phyloP scores from a whole-genome alignment of 2,888 invertebrate species.

The Cabera pusaria region DNA sequence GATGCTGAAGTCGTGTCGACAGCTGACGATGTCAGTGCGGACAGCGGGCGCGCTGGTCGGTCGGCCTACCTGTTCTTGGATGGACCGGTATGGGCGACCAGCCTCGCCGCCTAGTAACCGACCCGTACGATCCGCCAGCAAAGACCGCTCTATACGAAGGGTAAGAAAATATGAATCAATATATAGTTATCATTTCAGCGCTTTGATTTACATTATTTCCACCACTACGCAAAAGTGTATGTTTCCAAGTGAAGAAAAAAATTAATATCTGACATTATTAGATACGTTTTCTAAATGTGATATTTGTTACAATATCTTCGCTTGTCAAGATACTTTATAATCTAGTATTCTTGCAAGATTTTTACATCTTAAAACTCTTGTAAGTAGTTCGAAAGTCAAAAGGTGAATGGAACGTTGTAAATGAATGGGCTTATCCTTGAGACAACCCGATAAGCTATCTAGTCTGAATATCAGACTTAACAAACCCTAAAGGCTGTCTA shows the following conservation, averaged over 20 bases:
- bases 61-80: slow-evolving; percentile 96
- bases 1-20: slow-evolving; percentile 95
- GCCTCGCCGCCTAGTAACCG: slow-evolving; percentile 88
- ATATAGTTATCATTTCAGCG: too few species aligned
- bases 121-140: slow-evolving; percentile 77
- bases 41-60: slow-evolving; percentile 90
- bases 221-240: too few species aligned
- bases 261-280: too few species aligned
- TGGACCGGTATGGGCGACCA: slow-evolving; percentile 95
- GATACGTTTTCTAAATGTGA: too few species aligned
- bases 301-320: too few species aligned
- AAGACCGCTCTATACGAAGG: slow-evolving; percentile 86
- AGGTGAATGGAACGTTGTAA: slow-evolving; percentile 9
- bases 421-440: slow-evolving; percentile 11
- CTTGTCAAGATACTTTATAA: too few species aligned
- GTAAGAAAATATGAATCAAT: too few species aligned
- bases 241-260: too few species aligned
- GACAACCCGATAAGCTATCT: slow-evolving; percentile 9
- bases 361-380: too few species aligned
- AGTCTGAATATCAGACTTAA: slow-evolving; percentile 1
- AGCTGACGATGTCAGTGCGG: slow-evolving; percentile 94
- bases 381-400: slow-evolving; percentile 8
- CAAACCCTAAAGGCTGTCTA: slow-evolving; percentile 1
- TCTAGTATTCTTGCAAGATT: too few species aligned
- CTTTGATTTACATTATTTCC: too few species aligned